Conservation (phyloP, 2,888 invertebrate genomes). For the Trachelus tabidus region DNA sequence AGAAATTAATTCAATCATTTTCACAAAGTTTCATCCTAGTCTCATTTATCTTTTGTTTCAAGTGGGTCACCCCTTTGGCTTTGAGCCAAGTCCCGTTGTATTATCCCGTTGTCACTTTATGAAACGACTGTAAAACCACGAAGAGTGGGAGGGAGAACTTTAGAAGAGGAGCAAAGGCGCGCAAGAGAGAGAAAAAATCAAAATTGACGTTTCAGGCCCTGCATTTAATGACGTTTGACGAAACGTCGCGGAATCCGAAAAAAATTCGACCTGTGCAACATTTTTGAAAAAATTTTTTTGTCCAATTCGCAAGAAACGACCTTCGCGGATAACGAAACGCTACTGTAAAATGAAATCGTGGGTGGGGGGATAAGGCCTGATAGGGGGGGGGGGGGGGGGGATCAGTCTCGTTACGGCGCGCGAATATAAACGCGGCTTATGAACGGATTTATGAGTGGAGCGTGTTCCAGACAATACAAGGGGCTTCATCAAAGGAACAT, state of each 20-base stretch:
- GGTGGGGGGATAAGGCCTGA: too few relatives aligned
- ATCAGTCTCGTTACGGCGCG: not conserved
- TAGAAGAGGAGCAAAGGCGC: not conserved
- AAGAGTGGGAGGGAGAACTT: not conserved
- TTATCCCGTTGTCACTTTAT: not conserved
- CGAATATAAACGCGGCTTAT: not conserved
- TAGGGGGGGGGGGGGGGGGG: too few relatives aligned
- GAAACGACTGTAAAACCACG: not conserved
- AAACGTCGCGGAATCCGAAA: too few relatives aligned
- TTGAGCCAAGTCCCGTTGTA: not conserved
- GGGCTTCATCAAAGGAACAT: constrained; percentile 5
- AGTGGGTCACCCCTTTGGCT: not conserved
- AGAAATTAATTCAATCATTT: too few relatives aligned
- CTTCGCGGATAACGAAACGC: not conserved
- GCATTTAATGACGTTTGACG: too few relatives aligned
- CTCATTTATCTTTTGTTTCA: not conserved
- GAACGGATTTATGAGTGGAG: constrained; percentile 3
- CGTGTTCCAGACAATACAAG: constrained; percentile 5
- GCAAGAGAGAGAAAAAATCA: not conserved
- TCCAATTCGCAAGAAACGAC: not conserved
- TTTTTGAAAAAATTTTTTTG: too few relatives aligned
- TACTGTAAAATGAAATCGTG: not conserved
- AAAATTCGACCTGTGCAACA: too few relatives aligned
- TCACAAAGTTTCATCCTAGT: too few relatives aligned
- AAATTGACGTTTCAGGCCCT: not conserved